Conservation (phyloP, 2,797 vertebrate species). For the Pygocentrus nattereri region DNA sequence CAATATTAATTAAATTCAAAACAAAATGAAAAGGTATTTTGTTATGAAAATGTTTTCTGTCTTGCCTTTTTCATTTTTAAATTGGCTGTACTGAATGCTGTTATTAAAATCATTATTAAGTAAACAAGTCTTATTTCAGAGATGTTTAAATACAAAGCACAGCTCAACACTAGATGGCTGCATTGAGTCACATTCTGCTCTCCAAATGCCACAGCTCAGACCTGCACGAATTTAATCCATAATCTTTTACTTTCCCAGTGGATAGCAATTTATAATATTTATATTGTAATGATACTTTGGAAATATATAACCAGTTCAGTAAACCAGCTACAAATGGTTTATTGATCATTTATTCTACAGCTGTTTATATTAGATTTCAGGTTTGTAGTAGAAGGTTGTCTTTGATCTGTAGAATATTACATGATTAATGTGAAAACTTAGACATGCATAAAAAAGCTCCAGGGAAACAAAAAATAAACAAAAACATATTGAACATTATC, state of each 20-base stretch:
- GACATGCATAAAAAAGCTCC: too few species aligned
- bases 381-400: background rate
- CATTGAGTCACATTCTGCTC: conserved; percentile 70
- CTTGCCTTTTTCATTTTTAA: background rate
- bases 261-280: conserved; percentile 6
- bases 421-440: background rate
- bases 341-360: background rate
- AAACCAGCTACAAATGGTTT: background rate
- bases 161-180: conserved; percentile 76
- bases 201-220: background rate
- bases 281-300: background rate
- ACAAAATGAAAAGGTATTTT: background rate
- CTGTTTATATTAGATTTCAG: background rate
- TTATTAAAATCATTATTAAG: background rate
- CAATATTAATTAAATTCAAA: too few species aligned
- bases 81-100: background rate
- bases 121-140: background rate
- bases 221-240: background rate
- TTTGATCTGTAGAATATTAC: background rate
- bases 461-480: background rate
- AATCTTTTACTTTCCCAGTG: background rate
- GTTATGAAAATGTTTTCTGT: background rate
- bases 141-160: background rate
- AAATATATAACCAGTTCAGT: background rate
- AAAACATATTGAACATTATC: background rate